Evolutionary conservation across 2,113 vertebrate genomes (phyloP).

Genomic region (Eleginops maclovinus): DNA sequence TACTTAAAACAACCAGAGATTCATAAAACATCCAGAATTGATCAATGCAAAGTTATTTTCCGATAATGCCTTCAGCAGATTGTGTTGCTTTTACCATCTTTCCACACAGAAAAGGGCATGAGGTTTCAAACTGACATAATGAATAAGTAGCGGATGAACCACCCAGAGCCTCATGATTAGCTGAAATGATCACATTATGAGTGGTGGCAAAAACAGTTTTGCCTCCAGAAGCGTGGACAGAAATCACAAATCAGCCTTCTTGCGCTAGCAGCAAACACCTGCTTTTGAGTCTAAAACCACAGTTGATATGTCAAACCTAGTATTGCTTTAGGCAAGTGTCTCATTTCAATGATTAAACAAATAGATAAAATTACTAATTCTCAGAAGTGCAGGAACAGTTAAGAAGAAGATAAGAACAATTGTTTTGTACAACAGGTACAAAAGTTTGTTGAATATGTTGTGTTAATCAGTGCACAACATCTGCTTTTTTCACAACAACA

Average conservation of each 20-base stretch:
- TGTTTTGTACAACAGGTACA: neutral
- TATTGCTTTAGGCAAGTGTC: neutral
- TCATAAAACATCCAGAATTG: slow-evolving; percentile 10
- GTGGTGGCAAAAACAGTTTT: slow-evolving; percentile 31
- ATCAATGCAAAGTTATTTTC: slow-evolving; percentile 26
- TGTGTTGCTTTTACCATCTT: slow-evolving; percentile 31
- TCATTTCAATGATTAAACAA: slow-evolving; percentile 6
- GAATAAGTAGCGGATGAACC: slow-evolving; percentile 30
- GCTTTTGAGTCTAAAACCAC: neutral
- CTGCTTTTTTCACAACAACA: slow-evolving; percentile 17
- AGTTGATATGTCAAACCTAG: slow-evolving; percentile 16
- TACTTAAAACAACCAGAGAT: slow-evolving; percentile 11
- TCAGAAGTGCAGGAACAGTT: neutral
- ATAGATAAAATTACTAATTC: neutral
- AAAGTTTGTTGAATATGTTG: slow-evolving; percentile 5
- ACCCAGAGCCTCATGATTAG: slow-evolving; percentile 15
- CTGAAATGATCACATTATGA: slow-evolving; percentile 62
- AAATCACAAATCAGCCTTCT: neutral
- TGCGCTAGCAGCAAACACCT: neutral
- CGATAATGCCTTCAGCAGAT: slow-evolving; percentile 30
- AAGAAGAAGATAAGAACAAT: neutral
- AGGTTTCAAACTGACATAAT: slow-evolving; percentile 42
- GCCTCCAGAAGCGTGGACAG: slow-evolving; percentile 17
- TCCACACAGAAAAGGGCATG: slow-evolving; percentile 5
- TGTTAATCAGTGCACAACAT: slow-evolving; percentile 24